Base-by-base conservation (phyloP, 1,140 invertebrate genomes). In the Planococcus citri region DNA sequence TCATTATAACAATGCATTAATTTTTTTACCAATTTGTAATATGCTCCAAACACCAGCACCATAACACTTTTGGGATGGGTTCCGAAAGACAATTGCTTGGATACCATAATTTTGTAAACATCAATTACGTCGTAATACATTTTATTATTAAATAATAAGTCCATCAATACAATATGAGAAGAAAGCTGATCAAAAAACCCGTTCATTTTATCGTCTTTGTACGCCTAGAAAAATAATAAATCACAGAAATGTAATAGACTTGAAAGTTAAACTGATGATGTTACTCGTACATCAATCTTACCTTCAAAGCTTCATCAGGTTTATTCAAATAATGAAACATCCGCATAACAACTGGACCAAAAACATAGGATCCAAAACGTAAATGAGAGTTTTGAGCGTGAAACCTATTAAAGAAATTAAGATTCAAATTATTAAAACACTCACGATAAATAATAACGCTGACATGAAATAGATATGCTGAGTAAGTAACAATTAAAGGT, bases 321-420 rank as follows among this genome's bases (percentile, higher is more conserved):
- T 87, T 82, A 75, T 91, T 85, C 8, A 91, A 76, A 73, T 83
- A 78, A 76, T 91, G 80, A 72, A 87, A 87, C 78, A 89, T 82
- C 73, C 91, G 80, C 89, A 94, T 91, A 0, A 89, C 80, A 10
- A 93, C 85, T 21, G 91, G 89, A 0, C 91, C 91, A 85, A 93
- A 93, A 10, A 86, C 76, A 79, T 86, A 93, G 73, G 81, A 86
- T 20, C 87, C 86, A 83, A 92, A 91, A 70, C 89, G 79, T 33
- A 88, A 74, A 72, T 88, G 83, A 69, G 84, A 83, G 72, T 86
- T 88, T 76, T 91, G 88, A n/a, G 78, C 74, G 73, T 88, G 84
- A 75, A 88, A 93, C 72, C 87, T 88, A 74, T 71, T 78, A 77
- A 73, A 73, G 67, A 74, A 72, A 72, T 22, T 6, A 27, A 24